Evolutionary conservation across 2,113 vertebrate genomes (phyloP), one percentile per base, ranked within the genome.

Genomic region (Cryptotis parvus): DNA sequence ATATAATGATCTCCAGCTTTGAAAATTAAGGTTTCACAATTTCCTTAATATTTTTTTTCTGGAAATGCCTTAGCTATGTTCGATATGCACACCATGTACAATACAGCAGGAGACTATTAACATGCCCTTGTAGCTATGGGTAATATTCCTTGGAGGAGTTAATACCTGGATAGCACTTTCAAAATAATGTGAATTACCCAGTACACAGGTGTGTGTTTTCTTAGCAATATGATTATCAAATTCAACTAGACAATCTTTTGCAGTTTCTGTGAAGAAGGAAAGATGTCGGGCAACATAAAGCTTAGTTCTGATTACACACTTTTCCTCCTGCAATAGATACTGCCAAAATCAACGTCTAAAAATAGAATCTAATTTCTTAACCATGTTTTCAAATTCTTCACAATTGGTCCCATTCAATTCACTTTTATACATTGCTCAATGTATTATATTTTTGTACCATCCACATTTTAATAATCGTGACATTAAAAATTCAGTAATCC

Each of bases 1-100:
- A 85, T 33, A 72, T 91, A 94, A 96, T 94, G 66, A 75, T 90
- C 78, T 84, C 15, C 52, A 87, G 81, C 84, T 85, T 92, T 92
- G 90, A 79, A 94, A 94, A 85, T 72, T 49, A 91, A 39, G 27
- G 37, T 70, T 80, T 92, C 70, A 61, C 58, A n/a, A 68, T 92
- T 9, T 68, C 18, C 16, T 76, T 87, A 92, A 94, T 41, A 8
- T 68, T 94, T 95, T 55, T 94, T 95, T 94, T 84, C 74, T 85
- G 43, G 68, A 84, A 91, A 58, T 85, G 18, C 4, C 6, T 69
- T 27, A 35, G 37, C 5, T 72, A 84, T 91, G 41, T 41, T 11
- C 45, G 14, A 49, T 49, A 49, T 6, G 45, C 14, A 27, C 2
- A 1, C 10, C 87, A 45, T 43, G 6, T 86, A 0, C 16, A 49